A percentile compares a stretch with the other conserved stretches of the same genome.
Conservation (phyloP, 2,797 vertebrate species). For the Paguma larvata region DNA sequence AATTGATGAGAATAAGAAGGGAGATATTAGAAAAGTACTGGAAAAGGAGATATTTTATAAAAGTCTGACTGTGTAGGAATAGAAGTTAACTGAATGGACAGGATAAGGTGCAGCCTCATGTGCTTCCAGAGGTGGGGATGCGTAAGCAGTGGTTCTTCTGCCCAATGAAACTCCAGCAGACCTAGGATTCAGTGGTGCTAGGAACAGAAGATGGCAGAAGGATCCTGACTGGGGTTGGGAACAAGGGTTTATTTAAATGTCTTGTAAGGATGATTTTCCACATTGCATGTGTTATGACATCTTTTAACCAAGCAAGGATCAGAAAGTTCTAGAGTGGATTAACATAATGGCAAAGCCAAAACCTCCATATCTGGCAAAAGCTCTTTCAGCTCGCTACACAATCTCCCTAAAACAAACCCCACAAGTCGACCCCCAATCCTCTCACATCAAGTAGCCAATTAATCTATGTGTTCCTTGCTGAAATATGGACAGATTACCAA, state of each 20-base stretch:
- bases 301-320: not conserved
- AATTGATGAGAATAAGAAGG: not conserved
- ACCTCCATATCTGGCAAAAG: not conserved
- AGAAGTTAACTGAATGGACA: not conserved
- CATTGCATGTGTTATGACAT: not conserved
- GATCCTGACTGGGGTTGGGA: not conserved
- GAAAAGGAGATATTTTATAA: not conserved
- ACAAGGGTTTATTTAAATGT: not conserved
- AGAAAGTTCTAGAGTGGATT: not conserved
- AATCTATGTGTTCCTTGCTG: not conserved
- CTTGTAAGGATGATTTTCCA: not conserved
- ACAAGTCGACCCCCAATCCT: not conserved
- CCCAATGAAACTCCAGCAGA: not conserved
- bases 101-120: not conserved
- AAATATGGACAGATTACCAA: not conserved
- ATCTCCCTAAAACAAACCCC: not conserved
- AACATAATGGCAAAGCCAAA: not conserved
- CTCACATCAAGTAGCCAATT: not conserved
- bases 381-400: not conserved
- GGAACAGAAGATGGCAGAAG: not conserved
- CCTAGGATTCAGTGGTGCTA: not conserved
- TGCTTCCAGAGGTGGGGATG: not conserved
- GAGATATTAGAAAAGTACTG: not conserved
- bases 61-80: not conserved
- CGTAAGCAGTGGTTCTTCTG: not conserved